phyloP scores from a whole-genome alignment of 2,113 vertebrate genomes.

The Ceyx margarethae region DNA sequence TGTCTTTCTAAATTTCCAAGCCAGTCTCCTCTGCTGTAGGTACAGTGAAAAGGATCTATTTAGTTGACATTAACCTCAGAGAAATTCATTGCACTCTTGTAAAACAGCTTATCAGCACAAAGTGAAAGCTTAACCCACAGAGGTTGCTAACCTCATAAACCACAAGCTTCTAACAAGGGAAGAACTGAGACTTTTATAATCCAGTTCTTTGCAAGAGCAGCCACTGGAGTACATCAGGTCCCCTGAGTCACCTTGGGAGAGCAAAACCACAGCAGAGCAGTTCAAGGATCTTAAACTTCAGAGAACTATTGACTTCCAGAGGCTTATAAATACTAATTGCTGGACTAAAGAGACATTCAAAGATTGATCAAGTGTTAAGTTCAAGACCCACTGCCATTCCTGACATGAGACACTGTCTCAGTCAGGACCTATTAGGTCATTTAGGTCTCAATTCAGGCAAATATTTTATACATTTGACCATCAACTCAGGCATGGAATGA shows the following conservation, averaged over 20 bases:
- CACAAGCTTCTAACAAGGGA: not conserved
- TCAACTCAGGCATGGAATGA: not conserved
- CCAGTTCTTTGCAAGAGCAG: not conserved
- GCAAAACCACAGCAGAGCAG: not conserved
- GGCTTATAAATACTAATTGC: not conserved
- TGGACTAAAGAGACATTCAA: not conserved
- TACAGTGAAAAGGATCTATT: not conserved
- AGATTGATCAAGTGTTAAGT: not conserved
- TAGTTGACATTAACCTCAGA: slow-evolving; percentile 4
- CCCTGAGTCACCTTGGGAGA: not conserved
- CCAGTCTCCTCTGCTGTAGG: not conserved
- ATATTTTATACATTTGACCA: not conserved
- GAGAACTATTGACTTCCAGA: not conserved
- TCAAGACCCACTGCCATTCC: not conserved
- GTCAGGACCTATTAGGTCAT: not conserved
- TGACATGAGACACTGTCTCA: not conserved
- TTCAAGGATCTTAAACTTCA: not conserved
- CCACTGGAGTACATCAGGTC: not conserved
- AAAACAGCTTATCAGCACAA: not conserved
- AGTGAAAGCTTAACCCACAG: not conserved
- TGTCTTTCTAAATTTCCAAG: not conserved
- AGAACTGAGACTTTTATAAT: not conserved
- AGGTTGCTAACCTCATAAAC: slow-evolving; percentile 20
- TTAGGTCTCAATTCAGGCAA: not conserved
- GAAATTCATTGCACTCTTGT: not conserved